Evolutionary conservation across 2,797 vertebrate genomes (phyloP).

Genomic region (Acropternis orthonyx): DNA sequence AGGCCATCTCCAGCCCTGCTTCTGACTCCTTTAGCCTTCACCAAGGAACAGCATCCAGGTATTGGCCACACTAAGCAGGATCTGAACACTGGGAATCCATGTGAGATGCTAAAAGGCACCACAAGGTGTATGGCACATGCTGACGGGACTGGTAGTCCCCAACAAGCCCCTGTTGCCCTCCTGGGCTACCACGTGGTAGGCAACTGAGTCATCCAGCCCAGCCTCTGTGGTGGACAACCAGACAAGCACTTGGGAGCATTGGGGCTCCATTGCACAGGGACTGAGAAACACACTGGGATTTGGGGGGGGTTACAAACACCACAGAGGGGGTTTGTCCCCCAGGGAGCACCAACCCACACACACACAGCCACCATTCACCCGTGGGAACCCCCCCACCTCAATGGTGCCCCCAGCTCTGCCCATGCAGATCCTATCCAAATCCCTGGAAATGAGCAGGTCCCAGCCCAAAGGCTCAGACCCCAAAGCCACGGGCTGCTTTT

Average conservation of each 20-base stretch:
- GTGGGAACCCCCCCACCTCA: neutral
- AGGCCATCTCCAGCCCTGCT: rapidly evolving
- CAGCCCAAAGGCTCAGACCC: neutral
- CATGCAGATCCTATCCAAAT: rapidly evolving
- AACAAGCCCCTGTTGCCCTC: neutral
- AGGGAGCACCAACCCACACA: rapidly evolving
- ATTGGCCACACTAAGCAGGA: neutral
- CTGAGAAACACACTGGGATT: neutral
- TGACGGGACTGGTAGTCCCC: neutral
- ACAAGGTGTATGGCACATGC: neutral
- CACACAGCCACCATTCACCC: neutral
- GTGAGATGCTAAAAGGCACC: neutral
- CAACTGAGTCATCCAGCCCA: rapidly evolving
- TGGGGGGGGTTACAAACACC: neutral
- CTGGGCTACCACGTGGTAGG: neutral
- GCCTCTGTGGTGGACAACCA: neutral
- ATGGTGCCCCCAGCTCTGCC: neutral
- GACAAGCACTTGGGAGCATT: rapidly evolving
- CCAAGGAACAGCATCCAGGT: neutral
- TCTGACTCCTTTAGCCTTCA: neutral
- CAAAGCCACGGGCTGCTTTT: neutral
- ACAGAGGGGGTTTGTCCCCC: neutral
- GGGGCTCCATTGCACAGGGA: rapidly evolving
- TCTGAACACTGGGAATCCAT: neutral
- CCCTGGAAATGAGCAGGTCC: neutral